These are phyloP conservation scores for Cotesia vestalis DNA, from an alignment of 1,140 invertebrate species.

Conservation along the genomic window DNA sequence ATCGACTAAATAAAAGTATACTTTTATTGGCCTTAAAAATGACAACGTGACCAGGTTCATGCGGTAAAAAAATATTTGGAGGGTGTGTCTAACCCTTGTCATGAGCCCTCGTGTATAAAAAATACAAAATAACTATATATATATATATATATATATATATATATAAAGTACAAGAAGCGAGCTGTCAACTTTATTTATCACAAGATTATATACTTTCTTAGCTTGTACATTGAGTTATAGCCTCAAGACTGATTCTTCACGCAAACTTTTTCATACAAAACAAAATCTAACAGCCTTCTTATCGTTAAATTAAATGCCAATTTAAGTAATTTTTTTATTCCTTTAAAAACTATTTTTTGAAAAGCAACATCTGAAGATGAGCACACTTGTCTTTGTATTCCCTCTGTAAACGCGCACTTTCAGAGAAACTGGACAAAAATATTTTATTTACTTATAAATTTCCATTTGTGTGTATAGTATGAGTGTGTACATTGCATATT, in stretches of 20 bases:
- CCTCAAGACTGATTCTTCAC: slow-evolving; percentile 31
- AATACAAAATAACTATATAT: background rate
- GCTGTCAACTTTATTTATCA: slow-evolving; percentile 32
- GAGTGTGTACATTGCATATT: background rate
- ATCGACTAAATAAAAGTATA: background rate
- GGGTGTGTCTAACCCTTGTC: slow-evolving; percentile 29
- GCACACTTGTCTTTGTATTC: background rate
- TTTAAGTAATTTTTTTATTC: background rate
- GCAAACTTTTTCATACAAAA: slow-evolving; percentile 2
- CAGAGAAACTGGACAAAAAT: too few relatives aligned
- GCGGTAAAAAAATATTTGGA: background rate
- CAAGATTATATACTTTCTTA: slow-evolving; percentile 29
- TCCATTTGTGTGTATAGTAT: background rate
- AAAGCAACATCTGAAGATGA: too few relatives aligned
- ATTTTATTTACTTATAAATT: background rate
- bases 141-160: background rate
- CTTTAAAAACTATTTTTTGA: background rate
- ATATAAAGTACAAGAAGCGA: background rate
- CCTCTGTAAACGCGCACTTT: background rate
- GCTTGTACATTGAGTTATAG: slow-evolving; percentile 29
- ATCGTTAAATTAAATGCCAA: background rate
- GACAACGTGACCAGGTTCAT: slow-evolving; percentile 3
- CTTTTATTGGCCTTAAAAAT: slow-evolving; percentile 20
- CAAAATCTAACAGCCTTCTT: background rate
- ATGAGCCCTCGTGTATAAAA: background rate